Evolutionary conservation across 2,888 invertebrate genomes (phyloP).

Genomic region (Caenorhabditis afra): DNA sequence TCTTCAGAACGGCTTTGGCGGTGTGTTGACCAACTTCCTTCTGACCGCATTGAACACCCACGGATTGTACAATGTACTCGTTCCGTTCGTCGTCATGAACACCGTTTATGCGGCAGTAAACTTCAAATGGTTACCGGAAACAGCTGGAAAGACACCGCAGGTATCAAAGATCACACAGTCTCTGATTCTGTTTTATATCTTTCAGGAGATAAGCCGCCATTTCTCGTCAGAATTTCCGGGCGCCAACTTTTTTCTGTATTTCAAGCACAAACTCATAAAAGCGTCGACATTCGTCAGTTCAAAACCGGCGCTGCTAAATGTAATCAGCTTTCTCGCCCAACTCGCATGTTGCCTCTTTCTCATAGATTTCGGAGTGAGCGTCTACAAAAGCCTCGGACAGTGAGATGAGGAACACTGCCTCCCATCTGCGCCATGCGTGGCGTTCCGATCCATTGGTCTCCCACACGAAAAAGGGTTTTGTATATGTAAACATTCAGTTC

Average conservation of each 20-base stretch:
- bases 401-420: slow-evolving; percentile 28
- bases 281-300: slow-evolving; percentile 12
- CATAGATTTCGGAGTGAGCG: slow-evolving; percentile 43
- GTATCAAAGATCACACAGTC: slow-evolving; percentile 13
- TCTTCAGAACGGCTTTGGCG: slow-evolving; percentile 76
- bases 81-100: slow-evolving; percentile 74
- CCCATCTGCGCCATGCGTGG: slow-evolving; percentile 6
- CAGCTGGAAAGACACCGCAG: slow-evolving; percentile 68
- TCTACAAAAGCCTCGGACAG: slow-evolving; percentile 37
- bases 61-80: slow-evolving; percentile 69
- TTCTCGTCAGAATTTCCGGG: slow-evolving; percentile 59
- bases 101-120: slow-evolving; percentile 66
- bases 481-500: slow-evolving; percentile 20
- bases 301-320: slow-evolving; percentile 25
- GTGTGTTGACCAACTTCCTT: slow-evolving; percentile 69
- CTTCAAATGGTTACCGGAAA: slow-evolving; percentile 72
- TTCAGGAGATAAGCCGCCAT: slow-evolving; percentile 62
- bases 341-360: slow-evolving; percentile 40
- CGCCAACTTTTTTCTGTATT: slow-evolving; percentile 14
- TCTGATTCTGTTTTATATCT: background rate
- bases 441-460: slow-evolving; percentile 30
- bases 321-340: slow-evolving; percentile 40
- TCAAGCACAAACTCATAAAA: slow-evolving; percentile 30
- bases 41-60: slow-evolving; percentile 70
- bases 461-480: slow-evolving; percentile 26